Evolutionary conservation across 2,113 vertebrate genomes (phyloP).

Genomic region (Lamprotornis superbus): DNA sequence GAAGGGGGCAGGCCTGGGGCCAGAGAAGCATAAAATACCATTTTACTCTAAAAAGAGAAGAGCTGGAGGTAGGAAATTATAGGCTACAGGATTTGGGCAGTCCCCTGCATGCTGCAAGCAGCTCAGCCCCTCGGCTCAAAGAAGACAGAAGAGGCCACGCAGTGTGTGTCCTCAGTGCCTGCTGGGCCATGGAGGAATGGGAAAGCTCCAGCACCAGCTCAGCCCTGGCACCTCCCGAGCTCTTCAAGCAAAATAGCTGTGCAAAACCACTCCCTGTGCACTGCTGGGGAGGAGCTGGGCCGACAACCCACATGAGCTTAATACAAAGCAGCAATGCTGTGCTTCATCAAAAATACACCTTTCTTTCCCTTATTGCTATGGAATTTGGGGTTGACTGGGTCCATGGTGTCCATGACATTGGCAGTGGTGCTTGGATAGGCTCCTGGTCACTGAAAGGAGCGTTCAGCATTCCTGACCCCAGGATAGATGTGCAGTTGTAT

Average conservation of each 20-base stretch:
- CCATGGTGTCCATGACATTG: background rate
- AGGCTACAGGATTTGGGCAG: background rate
- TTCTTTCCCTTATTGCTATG: background rate
- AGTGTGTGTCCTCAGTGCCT: background rate
- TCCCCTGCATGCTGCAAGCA: background rate
- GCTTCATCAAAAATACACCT: background rate
- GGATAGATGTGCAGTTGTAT: rapidly evolving
- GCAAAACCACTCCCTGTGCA: rapidly evolving
- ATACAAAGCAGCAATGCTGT: background rate
- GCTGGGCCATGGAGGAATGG: background rate
- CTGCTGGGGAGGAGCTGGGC: background rate
- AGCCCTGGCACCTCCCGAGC: background rate
- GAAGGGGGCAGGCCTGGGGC: background rate
- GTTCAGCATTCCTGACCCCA: background rate
- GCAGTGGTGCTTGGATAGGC: background rate
- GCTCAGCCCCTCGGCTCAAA: background rate
- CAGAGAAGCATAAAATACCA: background rate
- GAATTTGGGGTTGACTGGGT: background rate
- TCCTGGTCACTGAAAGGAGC: background rate
- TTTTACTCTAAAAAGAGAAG: slow-evolving; percentile 50
- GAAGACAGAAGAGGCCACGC: background rate
- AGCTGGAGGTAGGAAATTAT: slow-evolving; percentile 49
- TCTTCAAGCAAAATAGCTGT: background rate
- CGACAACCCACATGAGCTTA: rapidly evolving
- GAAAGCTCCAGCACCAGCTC: background rate